Percentiles rank a stretch among this genome's conserved stretches.
Evolutionary conservation across 2,797 vertebrate genomes (phyloP).

Genomic region (Antrozous pallidus): DNA sequence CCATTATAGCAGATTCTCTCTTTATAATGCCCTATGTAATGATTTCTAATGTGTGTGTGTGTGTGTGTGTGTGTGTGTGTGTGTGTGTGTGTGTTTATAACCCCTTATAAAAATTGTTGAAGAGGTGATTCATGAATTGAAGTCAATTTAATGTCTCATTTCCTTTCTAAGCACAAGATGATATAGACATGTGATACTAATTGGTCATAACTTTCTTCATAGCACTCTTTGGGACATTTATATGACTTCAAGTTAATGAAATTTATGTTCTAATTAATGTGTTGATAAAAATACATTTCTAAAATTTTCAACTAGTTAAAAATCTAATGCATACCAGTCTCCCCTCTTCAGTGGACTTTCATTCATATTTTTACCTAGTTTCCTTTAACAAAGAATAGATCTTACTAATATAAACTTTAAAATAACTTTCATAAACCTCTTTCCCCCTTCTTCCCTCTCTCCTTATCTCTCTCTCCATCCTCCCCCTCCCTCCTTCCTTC

Average conservation of each 20-base stretch:
- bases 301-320: slow-evolving; percentile 22
- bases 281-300: background rate
- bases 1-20: background rate
- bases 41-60: background rate
- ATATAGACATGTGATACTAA: background rate
- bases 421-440: background rate
- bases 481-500: too few relatives aligned
- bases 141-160: background rate
- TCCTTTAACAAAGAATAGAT: background rate
- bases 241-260: background rate
- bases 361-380: background rate
- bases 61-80: background rate
- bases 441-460: background rate
- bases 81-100: background rate
- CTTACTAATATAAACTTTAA: background rate
- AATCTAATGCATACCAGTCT: background rate
- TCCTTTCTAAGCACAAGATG: background rate
- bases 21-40: background rate
- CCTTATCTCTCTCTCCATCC: too few relatives aligned
- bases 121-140: background rate
- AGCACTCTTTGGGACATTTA: background rate
- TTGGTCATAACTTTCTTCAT: background rate
- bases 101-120: background rate
- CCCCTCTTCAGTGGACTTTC: background rate
- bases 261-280: background rate